Evolutionary conservation across 37 sponge, comb jelly and placozoan genomes (phyloP).

Genomic region (Chondrilla cf. caribensis): DNA sequence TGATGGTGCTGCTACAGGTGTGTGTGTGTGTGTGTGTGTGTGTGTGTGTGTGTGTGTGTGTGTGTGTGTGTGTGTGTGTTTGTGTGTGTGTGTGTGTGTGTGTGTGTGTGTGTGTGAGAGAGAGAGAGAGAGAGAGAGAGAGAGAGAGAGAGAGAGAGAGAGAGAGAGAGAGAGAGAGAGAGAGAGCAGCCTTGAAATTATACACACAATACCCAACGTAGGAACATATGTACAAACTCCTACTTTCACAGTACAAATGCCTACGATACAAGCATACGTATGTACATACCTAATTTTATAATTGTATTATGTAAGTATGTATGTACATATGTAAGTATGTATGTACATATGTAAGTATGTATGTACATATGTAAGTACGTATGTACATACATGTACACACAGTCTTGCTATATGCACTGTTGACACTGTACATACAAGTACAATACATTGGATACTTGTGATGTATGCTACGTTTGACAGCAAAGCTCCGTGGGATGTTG

Average conservation of each 20-base stretch:
- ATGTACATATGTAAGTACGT: background rate
- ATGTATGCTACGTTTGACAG: too few relatives aligned
- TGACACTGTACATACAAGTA: too few relatives aligned
- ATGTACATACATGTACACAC: background rate
- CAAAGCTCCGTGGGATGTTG: too few relatives aligned
- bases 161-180: constrained; percentile 44
- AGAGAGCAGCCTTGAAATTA: background rate
- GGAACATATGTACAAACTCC: too few relatives aligned
- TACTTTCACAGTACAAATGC: too few relatives aligned
- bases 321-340: background rate
- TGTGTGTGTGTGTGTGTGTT: background rate
- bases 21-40: background rate
- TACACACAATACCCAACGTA: too few relatives aligned
- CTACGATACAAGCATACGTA: too few relatives aligned
- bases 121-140: constrained; percentile 1
- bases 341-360: background rate
- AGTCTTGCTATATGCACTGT: too few relatives aligned
- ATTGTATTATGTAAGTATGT: background rate
- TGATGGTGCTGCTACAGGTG: background rate
- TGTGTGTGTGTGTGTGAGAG: background rate
- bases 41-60: background rate
- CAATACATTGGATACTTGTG: too few relatives aligned
- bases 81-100: background rate
- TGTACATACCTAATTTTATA: too few relatives aligned
- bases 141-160: constrained; percentile 44